These are phyloP conservation scores for Arvicanthis niloticus DNA, from an alignment of 2,113 vertebrate genomes.

Conservation along the genomic window DNA sequence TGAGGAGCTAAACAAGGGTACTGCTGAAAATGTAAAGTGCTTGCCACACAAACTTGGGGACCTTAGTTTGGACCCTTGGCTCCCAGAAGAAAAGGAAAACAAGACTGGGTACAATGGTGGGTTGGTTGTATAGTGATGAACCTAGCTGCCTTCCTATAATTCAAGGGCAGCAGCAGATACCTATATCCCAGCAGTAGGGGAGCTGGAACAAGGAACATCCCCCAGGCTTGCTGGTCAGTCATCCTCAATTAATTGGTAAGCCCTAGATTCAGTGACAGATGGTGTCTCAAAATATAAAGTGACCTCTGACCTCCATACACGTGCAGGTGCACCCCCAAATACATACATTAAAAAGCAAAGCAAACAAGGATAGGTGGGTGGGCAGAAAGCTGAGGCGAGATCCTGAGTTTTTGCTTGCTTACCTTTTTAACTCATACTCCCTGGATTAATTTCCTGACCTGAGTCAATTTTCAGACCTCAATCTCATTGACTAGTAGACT, in stretches of 20 bases:
- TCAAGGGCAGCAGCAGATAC: neutral
- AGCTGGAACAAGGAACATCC: neutral
- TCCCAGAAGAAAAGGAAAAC: neutral
- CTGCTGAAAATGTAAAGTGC: neutral
- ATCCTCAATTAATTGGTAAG: neutral
- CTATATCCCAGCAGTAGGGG: neutral
- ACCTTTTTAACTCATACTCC: neutral
- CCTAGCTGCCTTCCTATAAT: slow-evolving; percentile 87
- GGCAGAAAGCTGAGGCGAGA: neutral
- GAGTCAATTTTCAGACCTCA: neutral
- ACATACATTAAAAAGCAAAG: neutral
- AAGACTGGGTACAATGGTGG: neutral
- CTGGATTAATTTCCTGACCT: neutral
- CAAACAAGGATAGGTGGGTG: neutral
- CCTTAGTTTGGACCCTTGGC: too few species aligned
- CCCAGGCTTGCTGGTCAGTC: neutral
- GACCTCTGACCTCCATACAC: neutral
- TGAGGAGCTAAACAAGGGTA: neutral
- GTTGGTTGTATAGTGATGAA: slow-evolving; percentile 86
- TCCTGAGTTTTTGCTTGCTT: neutral
- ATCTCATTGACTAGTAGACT: neutral
- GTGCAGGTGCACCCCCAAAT: neutral
- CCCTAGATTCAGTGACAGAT: neutral
- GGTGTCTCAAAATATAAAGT: neutral
- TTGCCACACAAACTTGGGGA: neutral